Evolutionary conservation across 2,113 vertebrate species (phyloP).

Genomic region (Hippocampus barbouri): DNA sequence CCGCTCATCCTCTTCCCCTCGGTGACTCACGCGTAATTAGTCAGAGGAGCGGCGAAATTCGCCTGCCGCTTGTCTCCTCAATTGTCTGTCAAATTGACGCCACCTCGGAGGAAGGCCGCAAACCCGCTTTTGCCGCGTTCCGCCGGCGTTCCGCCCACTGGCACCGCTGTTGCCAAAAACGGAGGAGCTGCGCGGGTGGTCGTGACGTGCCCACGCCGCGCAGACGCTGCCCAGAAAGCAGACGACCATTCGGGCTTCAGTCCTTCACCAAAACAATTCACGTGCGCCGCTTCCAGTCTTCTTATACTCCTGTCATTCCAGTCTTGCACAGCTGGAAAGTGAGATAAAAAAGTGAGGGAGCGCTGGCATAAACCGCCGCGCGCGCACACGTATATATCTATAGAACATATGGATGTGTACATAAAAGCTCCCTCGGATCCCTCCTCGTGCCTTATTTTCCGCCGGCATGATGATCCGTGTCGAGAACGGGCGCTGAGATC

Average conservation of each 20-base stretch:
- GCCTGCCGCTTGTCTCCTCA: conserved; percentile 31
- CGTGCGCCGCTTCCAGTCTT: neutral
- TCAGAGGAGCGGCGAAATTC: conserved; percentile 16
- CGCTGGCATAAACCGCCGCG: neutral
- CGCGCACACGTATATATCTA: no score
- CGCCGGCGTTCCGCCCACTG: no score
- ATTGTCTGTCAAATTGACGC: conserved; percentile 32
- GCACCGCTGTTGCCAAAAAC: conserved; percentile 1
- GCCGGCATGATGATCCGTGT: no score
- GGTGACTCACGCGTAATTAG: conserved; percentile 49
- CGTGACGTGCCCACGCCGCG: neutral
- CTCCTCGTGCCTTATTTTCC: no score
- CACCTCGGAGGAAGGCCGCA: conserved; percentile 11
- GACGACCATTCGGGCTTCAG: neutral
- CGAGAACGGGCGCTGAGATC: no score
- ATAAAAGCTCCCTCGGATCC: no score
- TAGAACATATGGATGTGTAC: no score
- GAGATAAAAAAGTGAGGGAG: neutral
- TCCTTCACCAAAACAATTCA: neutral
- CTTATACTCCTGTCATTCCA: neutral
- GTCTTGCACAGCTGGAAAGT: neutral
- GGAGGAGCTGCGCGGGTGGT: neutral
- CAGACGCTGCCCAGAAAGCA: neutral
- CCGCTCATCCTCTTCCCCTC: conserved; percentile 25
- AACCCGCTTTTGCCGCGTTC: neutral